Evolutionary conservation across 2,888 invertebrate genomes (phyloP), one percentile per base, ranked within the genome.

Genomic region (Tupiocoris notatus): DNA sequence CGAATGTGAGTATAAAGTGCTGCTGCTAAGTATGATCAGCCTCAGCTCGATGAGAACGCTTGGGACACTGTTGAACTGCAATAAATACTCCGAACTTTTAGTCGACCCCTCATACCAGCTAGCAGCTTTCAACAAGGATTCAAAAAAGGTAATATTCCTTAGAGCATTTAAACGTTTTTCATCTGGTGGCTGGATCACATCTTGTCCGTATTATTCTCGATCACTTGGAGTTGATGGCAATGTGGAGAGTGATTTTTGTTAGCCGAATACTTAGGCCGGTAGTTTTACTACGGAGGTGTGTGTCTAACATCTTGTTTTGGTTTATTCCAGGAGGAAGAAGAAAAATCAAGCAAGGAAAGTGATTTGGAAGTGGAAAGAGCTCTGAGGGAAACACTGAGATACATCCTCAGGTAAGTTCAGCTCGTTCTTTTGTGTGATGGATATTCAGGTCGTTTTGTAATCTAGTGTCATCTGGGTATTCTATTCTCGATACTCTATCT

Each of bases 11-110:
- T 82, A 84, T 9, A 82, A 84, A 23, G 84, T 84, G 74, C 80
- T 88, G n/a, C 84, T 85, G 78, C 81, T 88, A 77, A 84, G 86
- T 0, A 85, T 85, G 78, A 80, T 89, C 39, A 88, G 88, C 81
- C 85, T 88, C 79, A 84, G 87, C 1, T 87, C 89, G 1, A 82
- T 89, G 77, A 88, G 89, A 81, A 84, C 86, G 1, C 82, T 89
- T 17, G 84, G 85, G 73, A 83, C 85, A 1, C 83, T 89, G 25
- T 81, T 89, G 22, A 85, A 86, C 57, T 86, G 86, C 68, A 86
- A 85, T 54, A 85, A 85, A 70, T 88, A 87, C 81, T 84, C 86
- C 0, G 88, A 89, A 81, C 82, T 88, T 80, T 83, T 88, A 75
- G 82, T 88, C 7, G 85, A 88, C 6, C 62, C 3, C n/a, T 18